Conservation (phyloP, 2,113 vertebrate species). For the human (Homo sapiens) region GRCh38 chr20:18732501-18733000, state of each 20-base stretch:
- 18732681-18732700: neutral
- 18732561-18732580: neutral
- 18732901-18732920: neutral
- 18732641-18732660: neutral
- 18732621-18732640: neutral
- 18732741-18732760: neutral
- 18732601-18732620: neutral
- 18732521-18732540: neutral
- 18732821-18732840: neutral
- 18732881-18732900: neutral
- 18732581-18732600: neutral
- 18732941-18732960: neutral
- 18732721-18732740: neutral
- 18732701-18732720: neutral
- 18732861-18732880: too few relatives aligned
- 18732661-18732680: neutral
- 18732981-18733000: neutral
- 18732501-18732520: neutral
- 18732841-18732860: neutral
- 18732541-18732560: neutral
- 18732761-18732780: neutral
- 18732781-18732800: neutral
- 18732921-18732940: neutral
- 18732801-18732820: neutral
- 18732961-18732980: neutral